A percentile compares a stretch with the other conserved stretches of the same genome.
phyloP scores from a whole-genome alignment of 2,888 invertebrate genomes.

The Hemithea aestivaria region DNA sequence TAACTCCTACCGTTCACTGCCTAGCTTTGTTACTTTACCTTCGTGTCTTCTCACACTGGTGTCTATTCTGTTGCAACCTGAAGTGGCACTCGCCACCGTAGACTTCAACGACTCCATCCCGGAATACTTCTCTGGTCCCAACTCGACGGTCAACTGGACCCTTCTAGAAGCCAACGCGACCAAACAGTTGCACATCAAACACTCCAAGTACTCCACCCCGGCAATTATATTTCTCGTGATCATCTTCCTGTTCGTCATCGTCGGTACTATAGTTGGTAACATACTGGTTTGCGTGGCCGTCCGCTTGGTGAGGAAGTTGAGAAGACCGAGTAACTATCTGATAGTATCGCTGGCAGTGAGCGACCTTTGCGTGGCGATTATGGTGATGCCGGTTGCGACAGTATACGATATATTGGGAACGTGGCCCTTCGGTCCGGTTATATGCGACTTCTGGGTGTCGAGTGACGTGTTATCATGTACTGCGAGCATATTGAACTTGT shows the following conservation, averaged over 20 bases:
- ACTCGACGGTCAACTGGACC: constrained; percentile 59
- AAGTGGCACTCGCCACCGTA: constrained; percentile 47
- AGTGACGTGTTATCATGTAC: constrained; percentile 98
- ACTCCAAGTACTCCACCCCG: constrained; percentile 63
- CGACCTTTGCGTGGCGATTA: constrained; percentile 95
- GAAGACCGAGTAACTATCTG: constrained; percentile 93
- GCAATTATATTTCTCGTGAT: constrained; percentile 84
- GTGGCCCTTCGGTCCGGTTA: constrained; percentile 95
- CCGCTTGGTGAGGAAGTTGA: constrained; percentile 93
- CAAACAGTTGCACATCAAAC: constrained; percentile 53
- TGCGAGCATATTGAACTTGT: constrained; percentile 98
- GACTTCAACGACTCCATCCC: constrained; percentile 45
- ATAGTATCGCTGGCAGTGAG: constrained; percentile 97
- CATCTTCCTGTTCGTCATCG: constrained; percentile 85
- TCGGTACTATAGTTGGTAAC: constrained; percentile 92
- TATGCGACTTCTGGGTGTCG: constrained; percentile 98
- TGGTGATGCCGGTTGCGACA: constrained; percentile 99
- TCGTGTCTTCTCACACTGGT: constrained; percentile 73
- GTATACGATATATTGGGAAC: constrained; percentile 94
- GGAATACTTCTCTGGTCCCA: constrained; percentile 46
- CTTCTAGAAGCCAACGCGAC: constrained; percentile 53
- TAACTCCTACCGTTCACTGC: constrained; percentile 68
- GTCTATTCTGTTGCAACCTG: constrained; percentile 54
- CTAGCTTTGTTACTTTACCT: constrained; percentile 78
- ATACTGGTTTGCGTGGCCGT: constrained; percentile 97